phyloP scores from a whole-genome alignment of 2,113 vertebrate species.

The Amphiprion ocellaris region DNA sequence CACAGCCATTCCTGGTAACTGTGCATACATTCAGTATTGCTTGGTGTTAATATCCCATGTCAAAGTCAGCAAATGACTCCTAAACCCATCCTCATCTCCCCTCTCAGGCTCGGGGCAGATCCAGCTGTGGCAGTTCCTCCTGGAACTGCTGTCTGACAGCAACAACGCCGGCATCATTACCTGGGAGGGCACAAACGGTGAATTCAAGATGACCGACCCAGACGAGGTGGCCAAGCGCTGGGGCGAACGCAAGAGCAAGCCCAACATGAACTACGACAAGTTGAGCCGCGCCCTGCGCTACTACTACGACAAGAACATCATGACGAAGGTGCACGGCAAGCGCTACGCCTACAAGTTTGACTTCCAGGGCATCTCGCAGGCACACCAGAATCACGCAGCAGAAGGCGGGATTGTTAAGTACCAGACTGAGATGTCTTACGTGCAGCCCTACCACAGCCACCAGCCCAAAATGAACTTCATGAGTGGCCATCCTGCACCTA shows the following conservation, averaged over 20 bases:
- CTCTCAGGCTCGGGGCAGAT: conserved; percentile 87
- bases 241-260: conserved; percentile 89
- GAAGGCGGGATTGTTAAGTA: conserved; percentile 81
- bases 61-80: neutral
- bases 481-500: conserved; percentile 67
- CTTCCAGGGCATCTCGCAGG: conserved; percentile 86
- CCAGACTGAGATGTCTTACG: conserved; percentile 75
- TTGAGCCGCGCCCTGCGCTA: conserved; percentile 84
- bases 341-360: conserved; percentile 86
- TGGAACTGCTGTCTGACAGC: conserved; percentile 88
- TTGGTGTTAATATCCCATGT: too few relatives aligned
- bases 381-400: conserved; percentile 77
- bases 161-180: conserved; percentile 85
- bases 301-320: conserved; percentile 89
- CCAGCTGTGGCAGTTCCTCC: conserved; percentile 90
- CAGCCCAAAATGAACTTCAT: conserved; percentile 87
- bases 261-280: conserved; percentile 90
- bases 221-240: conserved; percentile 90
- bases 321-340: conserved; percentile 88
- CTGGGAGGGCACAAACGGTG: conserved; percentile 89
- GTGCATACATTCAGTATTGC: too few relatives aligned
- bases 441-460: conserved; percentile 82
- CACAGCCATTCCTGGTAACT: too few relatives aligned
- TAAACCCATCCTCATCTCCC: neutral
- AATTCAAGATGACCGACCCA: conserved; percentile 92